phyloP scores from a whole-genome alignment of 2,113 vertebrate genomes.

The Rynchops niger region DNA sequence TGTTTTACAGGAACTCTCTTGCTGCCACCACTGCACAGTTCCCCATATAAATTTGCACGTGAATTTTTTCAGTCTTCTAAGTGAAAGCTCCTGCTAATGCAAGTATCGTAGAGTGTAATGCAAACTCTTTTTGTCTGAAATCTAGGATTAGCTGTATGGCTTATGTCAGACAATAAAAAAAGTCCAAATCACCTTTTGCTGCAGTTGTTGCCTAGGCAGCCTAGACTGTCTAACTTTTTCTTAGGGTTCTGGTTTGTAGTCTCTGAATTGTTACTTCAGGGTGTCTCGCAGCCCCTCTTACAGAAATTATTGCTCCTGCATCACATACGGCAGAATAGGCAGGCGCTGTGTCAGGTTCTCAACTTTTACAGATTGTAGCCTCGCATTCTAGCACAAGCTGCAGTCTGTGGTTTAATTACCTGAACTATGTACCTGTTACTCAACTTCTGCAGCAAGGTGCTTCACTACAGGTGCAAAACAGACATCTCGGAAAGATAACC shows the following conservation, averaged over 20 bases:
- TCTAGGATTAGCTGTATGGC: neutral
- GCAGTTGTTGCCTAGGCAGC: neutral
- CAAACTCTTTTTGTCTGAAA: neutral
- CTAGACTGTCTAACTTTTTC: neutral
- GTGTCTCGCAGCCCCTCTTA: neutral
- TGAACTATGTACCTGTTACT: neutral
- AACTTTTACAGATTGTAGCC: neutral
- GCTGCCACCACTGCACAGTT: neutral
- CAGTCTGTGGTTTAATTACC: neutral
- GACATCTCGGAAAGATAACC: fast-evolving
- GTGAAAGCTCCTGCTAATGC: neutral
- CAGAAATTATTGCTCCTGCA: neutral
- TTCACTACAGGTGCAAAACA: neutral
- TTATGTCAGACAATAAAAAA: neutral
- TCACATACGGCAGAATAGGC: fast-evolving
- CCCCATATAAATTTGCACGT: neutral
- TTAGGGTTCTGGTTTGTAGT: neutral
- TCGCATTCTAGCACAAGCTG: neutral
- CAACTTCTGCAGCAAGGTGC: neutral
- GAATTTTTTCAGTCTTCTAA: neutral
- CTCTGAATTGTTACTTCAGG: neutral
- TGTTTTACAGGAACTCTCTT: neutral
- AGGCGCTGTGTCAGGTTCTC: neutral
- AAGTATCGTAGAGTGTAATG: neutral
- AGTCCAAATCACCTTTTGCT: neutral